Conservation (phyloP, 2,113 vertebrate species). For the Oreocharis arfaki region DNA sequence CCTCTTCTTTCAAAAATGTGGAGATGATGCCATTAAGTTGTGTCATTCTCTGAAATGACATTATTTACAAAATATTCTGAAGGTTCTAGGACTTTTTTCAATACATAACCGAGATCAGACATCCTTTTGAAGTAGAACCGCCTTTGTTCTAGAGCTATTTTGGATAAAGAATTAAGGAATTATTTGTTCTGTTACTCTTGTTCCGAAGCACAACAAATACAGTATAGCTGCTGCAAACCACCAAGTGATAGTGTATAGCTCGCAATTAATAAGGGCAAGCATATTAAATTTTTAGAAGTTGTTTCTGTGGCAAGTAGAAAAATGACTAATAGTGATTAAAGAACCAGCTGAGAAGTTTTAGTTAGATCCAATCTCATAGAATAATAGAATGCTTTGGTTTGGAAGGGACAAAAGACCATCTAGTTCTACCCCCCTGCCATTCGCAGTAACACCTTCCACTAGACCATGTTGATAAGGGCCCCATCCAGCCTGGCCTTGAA, state of each 20-base stretch:
- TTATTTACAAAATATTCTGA: not conserved
- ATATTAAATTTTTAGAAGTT: not conserved
- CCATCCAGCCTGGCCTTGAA: not conserved
- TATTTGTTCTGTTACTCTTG: not conserved
- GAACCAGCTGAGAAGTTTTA: not conserved
- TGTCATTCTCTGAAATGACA: not conserved
- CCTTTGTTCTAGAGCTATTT: not conserved
- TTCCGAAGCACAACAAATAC: not conserved
- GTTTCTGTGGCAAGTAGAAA: not conserved
- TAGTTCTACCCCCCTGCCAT: not conserved
- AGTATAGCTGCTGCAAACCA: not conserved
- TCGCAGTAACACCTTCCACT: not conserved
- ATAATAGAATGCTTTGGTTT: not conserved
- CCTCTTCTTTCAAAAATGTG: not conserved
- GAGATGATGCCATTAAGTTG: not conserved
- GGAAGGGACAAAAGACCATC: not conserved
- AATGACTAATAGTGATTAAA: not conserved
- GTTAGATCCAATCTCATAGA: not conserved
- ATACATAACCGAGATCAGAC: not conserved
- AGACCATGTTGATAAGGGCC: not conserved
- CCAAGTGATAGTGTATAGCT: not conserved
- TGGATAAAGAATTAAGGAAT: not conserved
- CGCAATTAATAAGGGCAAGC: not conserved
- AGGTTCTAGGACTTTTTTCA: not conserved
- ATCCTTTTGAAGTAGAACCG: not conserved